A percentile compares a stretch with the other conserved stretches of the same genome.
These are phyloP conservation scores for Drosophila bifasciata DNA, from an alignment of 1,140 invertebrate species.

Conservation along the genomic window DNA sequence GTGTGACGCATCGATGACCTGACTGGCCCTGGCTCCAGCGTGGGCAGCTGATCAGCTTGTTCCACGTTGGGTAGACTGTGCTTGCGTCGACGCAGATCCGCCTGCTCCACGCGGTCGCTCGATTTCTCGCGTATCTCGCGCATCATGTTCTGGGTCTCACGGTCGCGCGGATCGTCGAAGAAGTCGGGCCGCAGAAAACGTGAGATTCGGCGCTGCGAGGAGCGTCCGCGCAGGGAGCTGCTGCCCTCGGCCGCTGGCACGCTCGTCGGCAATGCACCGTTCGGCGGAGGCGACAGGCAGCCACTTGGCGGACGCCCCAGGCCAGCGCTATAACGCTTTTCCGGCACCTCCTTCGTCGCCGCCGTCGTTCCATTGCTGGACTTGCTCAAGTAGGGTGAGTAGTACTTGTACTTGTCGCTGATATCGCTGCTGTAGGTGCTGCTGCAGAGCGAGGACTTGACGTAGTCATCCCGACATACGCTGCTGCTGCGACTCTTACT, in stretches of 20 bases:
- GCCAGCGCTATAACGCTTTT: slow-evolving; percentile 64
- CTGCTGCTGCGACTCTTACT: slow-evolving; percentile 75
- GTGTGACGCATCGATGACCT: slow-evolving; percentile 49
- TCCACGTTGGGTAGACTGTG: slow-evolving; percentile 70
- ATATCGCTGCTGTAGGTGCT: slow-evolving; percentile 72
- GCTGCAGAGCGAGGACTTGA: slow-evolving; percentile 70
- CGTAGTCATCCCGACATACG: slow-evolving; percentile 70
- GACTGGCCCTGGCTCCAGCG: slow-evolving; percentile 8
- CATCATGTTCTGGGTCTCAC: slow-evolving; percentile 87
- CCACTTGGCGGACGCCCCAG: slow-evolving; percentile 81
- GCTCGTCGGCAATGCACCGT: slow-evolving; percentile 2
- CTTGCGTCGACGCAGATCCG: slow-evolving; percentile 58
- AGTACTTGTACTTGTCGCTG: slow-evolving; percentile 82
- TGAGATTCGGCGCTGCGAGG: slow-evolving; percentile 87
- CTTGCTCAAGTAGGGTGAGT: slow-evolving; percentile 78
- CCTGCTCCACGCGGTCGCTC: slow-evolving; percentile 38
- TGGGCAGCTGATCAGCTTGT: slow-evolving; percentile 15
- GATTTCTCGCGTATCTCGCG: slow-evolving; percentile 87
- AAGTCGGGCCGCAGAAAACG: slow-evolving; percentile 91
- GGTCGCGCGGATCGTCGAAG: slow-evolving; percentile 89
- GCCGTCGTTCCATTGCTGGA: slow-evolving; percentile 40
- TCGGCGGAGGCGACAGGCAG: slow-evolving; percentile 72
- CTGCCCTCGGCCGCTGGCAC: slow-evolving; percentile 48
- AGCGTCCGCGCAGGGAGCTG: slow-evolving; percentile 83
- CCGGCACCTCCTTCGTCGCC: slow-evolving; percentile 33